Base-by-base conservation (phyloP, 2,797 vertebrate species). In the Lagocephalus sceleratus region DNA sequence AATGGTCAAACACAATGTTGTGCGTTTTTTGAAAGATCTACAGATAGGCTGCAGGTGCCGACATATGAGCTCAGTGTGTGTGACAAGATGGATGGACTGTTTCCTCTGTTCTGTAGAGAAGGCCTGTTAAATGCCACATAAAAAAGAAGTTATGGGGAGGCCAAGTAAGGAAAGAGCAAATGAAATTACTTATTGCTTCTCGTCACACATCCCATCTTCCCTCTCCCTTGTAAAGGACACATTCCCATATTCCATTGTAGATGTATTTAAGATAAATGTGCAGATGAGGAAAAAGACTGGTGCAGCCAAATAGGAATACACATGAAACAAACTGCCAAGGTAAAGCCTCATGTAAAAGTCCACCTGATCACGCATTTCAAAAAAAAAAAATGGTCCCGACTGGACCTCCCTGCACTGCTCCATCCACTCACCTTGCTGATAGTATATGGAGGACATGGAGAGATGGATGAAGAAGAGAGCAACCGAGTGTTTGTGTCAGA, bases 401-500 rank as follows among this genome's bases (percentile, higher is more conserved):
- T 63, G 68, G 80, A 69, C 66, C 69, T 57, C 61, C 73, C 68
- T 12, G 60, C 61, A 71, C 56, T 57, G 63, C 54, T 60, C 71
- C 51, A 72, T 68, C 66, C 43, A 16, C 61, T 75, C 65, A 66
- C 57, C 75, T 78, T 65, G 23, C 78, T 68, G 76, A 85, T 84
- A 83, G 66, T 56, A 47, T 47, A 47, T 23, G 56, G 60, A 71
- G 69, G 59, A 74, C 14, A 21, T 46, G 42, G 73, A 57, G 52
- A 65, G 65, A 54, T 48, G 60, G 73, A 65, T 1, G 16, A 51
- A 65, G 70, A 35, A 62, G 54, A 62, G 62, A 62, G 69, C 48
- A 20, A 48, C 70, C 67, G 75, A 66, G 73, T 81, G 80, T 84
- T 76, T 79, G 81, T 83, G 83, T 69, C 75, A 64, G 73, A 87